A percentile compares a stretch with the other conserved stretches of the same genome.
Conservation (phyloP, 2,113 vertebrate genomes). For the Brienomyrus brachyistius region DNA sequence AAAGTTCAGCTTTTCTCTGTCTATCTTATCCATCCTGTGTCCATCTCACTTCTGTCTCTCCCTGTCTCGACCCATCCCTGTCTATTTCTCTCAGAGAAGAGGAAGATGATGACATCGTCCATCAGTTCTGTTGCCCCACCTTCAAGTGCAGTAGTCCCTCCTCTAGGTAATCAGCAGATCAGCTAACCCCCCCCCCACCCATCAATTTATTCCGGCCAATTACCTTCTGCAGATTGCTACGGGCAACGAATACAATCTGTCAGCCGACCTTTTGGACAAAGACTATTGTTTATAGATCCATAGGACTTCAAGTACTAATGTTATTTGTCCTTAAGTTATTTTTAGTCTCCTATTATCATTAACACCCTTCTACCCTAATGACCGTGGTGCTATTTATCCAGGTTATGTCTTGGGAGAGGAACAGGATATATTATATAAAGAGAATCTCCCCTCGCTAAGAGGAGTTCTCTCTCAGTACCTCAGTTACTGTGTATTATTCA, state of each 20-base stretch:
- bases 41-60: constrained; percentile 17
- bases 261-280: background rate
- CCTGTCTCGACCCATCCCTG: constrained; percentile 21
- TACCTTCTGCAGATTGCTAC: background rate
- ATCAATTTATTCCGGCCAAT: background rate
- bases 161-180: constrained; percentile 78
- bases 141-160: constrained; percentile 86
- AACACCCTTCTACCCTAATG: background rate
- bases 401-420: background rate
- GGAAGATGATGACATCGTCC: constrained; percentile 77
- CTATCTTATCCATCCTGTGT: constrained; percentile 26
- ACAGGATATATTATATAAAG: background rate
- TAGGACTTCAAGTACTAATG: background rate
- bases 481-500: background rate
- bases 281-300: background rate
- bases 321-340: background rate
- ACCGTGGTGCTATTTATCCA: background rate
- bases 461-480: background rate
- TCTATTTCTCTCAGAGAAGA: constrained; percentile 67
- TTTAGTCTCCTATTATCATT: background rate
- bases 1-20: constrained; percentile 25
- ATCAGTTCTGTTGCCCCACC: constrained; percentile 89
- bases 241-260: background rate
- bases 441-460: background rate
- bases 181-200: constrained; percentile 18